Conservation (phyloP, 2,888 invertebrate species). For the Platycheirus rosarum region DNA sequence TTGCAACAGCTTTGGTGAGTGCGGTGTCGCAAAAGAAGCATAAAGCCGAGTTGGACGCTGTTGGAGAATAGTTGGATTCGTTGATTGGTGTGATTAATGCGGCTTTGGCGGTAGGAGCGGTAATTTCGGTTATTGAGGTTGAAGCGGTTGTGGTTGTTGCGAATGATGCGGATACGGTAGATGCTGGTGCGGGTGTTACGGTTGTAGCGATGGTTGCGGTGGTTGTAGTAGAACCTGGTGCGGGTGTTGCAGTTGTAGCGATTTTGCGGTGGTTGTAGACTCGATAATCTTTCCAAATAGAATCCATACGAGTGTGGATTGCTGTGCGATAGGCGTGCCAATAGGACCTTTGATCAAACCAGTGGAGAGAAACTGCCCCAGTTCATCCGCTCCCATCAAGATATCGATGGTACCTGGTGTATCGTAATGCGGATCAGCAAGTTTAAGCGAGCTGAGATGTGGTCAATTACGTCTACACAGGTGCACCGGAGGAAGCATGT, state of each 20-base stretch:
- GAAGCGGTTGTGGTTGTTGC: constrained; percentile 4
- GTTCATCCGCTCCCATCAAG: constrained; percentile 52
- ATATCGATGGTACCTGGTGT: constrained; percentile 13
- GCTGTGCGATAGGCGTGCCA: constrained; percentile 35
- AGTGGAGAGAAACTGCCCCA: constrained; percentile 25
- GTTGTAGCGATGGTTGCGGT: background rate
- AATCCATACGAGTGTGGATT: constrained; percentile 12
- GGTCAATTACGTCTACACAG: constrained; percentile 20
- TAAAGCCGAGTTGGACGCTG: background rate
- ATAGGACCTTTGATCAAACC: constrained; percentile 39
- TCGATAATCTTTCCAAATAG: constrained; percentile 15
- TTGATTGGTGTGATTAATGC: background rate
- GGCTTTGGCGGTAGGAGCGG: background rate
- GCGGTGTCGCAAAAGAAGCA: background rate
- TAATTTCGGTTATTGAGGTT: background rate
- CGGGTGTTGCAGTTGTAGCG: too few species aligned
- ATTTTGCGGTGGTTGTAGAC: background rate
- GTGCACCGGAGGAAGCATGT: constrained; percentile 29
- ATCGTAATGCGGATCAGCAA: constrained; percentile 56
- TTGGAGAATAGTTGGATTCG: background rate
- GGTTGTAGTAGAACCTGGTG: too few species aligned
- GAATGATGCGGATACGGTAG: background rate
- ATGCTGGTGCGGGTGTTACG: background rate
- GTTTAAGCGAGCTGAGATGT: constrained; percentile 31
- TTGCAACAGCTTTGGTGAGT: constrained; percentile 22